Evolutionary conservation across 2,797 vertebrate genomes (phyloP), one percentile per base, ranked within the genome.

Genomic region (Scyliorhinus canicula): DNA sequence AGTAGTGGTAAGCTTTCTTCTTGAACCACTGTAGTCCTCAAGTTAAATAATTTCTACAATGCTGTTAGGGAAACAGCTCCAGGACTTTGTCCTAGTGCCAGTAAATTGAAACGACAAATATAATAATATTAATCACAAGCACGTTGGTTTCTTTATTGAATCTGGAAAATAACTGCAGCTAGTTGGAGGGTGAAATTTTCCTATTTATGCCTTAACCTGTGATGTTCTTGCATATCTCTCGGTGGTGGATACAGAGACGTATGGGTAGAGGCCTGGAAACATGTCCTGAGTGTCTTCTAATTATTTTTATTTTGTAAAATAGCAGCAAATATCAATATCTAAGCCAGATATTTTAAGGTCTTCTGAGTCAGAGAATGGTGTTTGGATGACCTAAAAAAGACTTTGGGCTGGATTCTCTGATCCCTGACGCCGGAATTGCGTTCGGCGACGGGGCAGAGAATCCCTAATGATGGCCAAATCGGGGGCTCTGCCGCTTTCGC

Each of bases 321-420:
- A n/a, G 71, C 71, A 74, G 71, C 11, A 74, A 74, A 74, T 74
- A 74, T 74, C 7, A 35, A 71, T 71, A 35, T 35, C 35, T 3
- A 74, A n/a, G 71, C n/a, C 71, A 14, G 31, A 74, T n/a, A 74
- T 74, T 35, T 74, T 35, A 35, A 74, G 35, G 35, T 74, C 11
- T 65, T 40, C 90, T 24, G 65, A 65, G 60, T 4, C 52, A 63
- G 57, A 57, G 28, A 52, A 6, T 40, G 57, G 55, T 93, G 6
- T 93, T 63, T 93, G 57, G 50, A 86, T 52, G 84, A 86, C 50
- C 7, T 85, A 85, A 85, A n/a, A n/a, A n/a, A n/a, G n/a, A n/a
- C n/a, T n/a, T n/a, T n/a, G n/a, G n/a, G n/a, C n/a, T n/a, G n/a
- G n/a, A n/a, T n/a, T n/a, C n/a, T n/a, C n/a, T n/a, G n/a, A n/a